Percentiles rank a stretch among this genome's conserved stretches.
Evolutionary conservation across 2,888 invertebrate genomes (phyloP).

Genomic region (Minunthozetes semirufus): DNA sequence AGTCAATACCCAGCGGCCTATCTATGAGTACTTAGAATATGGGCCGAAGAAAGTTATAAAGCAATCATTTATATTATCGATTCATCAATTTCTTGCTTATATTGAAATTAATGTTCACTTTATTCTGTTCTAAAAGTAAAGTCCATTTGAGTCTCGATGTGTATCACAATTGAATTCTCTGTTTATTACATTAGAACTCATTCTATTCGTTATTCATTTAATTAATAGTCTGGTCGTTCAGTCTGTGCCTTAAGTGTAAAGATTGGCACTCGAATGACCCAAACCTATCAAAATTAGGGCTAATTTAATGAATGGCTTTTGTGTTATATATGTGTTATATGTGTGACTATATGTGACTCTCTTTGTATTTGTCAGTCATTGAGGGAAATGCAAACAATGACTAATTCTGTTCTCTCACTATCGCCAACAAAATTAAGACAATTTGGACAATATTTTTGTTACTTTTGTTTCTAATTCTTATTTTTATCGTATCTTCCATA

Average conservation of each 20-base stretch:
- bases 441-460: background rate
- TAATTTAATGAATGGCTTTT: conserved; percentile 8
- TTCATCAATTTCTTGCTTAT: background rate
- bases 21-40: conserved; percentile 3
- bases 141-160: background rate
- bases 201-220: background rate
- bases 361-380: background rate
- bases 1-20: conserved; percentile 10
- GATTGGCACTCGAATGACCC: background rate
- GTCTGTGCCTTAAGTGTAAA: background rate
- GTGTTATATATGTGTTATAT: background rate
- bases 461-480: background rate
- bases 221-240: conserved; percentile 10
- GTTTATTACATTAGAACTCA: conserved; percentile 2
- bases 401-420: background rate
- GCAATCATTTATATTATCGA: conserved; percentile 15
- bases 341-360: background rate
- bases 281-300: conserved; percentile 2
- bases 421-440: background rate
- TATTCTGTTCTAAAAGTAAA: background rate
- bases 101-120: conserved; percentile 22
- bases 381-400: conserved; percentile 5
- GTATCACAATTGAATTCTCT: background rate
- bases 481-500: background rate
- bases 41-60: background rate